Conservation (phyloP, 2,797 vertebrate species). For the Steatocranus sp. region DNA sequence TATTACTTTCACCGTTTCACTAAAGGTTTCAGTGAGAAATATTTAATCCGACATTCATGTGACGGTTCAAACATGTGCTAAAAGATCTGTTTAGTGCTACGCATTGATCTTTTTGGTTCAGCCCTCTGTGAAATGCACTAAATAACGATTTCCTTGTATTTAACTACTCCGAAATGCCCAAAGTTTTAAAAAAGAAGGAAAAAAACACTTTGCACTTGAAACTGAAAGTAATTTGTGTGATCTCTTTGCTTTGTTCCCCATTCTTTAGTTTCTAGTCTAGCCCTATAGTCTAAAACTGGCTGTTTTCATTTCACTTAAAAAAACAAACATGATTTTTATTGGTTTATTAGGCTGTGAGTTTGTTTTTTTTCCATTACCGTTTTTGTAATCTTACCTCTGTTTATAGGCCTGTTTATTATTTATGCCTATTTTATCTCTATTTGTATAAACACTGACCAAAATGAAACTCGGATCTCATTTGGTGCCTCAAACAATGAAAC, state of each 20-base stretch:
- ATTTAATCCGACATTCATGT: neutral
- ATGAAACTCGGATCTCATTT: neutral
- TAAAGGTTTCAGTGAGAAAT: neutral
- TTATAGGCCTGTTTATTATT: neutral
- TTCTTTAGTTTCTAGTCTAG: neutral
- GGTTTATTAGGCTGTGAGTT: fast-evolving
- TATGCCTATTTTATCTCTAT: neutral
- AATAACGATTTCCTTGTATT: neutral
- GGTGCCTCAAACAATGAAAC: neutral
- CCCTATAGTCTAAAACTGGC: neutral
- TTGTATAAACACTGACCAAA: neutral
- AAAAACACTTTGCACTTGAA: neutral
- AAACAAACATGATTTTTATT: neutral
- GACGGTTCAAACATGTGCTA: neutral
- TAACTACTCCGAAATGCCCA: neutral
- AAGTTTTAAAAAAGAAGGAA: neutral
- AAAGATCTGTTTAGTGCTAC: neutral
- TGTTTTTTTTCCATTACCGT: neutral
- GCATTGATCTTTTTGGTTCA: neutral
- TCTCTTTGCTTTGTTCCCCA: neutral
- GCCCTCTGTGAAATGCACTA: neutral
- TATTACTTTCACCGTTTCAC: neutral
- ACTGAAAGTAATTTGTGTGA: neutral
- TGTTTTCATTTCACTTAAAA: neutral
- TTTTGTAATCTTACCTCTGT: neutral